These are phyloP conservation scores for Callimorpha dominula DNA, from an alignment of 2,888 invertebrate genomes.

Conservation along the genomic window DNA sequence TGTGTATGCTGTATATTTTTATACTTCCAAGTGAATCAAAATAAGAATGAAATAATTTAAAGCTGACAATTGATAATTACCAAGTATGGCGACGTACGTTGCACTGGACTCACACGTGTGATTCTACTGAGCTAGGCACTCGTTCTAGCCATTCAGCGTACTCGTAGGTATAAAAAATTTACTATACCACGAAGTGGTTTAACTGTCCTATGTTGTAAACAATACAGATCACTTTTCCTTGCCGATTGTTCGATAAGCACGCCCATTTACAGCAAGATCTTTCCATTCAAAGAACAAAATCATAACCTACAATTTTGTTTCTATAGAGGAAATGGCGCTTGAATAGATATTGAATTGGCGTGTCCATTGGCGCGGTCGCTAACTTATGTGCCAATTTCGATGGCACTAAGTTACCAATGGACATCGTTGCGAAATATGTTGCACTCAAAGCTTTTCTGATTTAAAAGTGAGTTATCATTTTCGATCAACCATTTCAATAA, in stretches of 20 bases:
- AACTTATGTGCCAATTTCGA: slow-evolving; percentile 74
- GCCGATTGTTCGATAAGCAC: neutral
- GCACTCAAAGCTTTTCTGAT: slow-evolving; percentile 39
- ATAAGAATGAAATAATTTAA: too few relatives aligned
- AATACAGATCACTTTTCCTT: neutral
- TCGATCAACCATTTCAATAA: too few relatives aligned
- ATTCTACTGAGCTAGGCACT: neutral
- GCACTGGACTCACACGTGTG: neutral
- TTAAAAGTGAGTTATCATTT: slow-evolving; percentile 20
- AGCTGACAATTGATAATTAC: neutral
- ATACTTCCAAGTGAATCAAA: too few relatives aligned
- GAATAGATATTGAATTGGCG: slow-evolving; percentile 34
- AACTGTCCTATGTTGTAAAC: neutral
- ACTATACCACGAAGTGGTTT: neutral
- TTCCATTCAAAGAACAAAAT: slow-evolving; percentile 14
- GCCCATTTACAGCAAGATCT: neutral
- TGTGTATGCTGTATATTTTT: too few relatives aligned
- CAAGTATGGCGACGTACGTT: neutral
- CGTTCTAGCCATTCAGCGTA: neutral
- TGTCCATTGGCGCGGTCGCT: slow-evolving; percentile 62
- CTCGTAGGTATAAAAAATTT: neutral
- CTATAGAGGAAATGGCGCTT: slow-evolving; percentile 52
- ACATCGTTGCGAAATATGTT: slow-evolving; percentile 56
- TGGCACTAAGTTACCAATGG: slow-evolving; percentile 71
- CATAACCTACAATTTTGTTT: slow-evolving; percentile 29